Conservation (phyloP, 1,140 invertebrate genomes). For the Sarcophaga peregrina region DNA sequence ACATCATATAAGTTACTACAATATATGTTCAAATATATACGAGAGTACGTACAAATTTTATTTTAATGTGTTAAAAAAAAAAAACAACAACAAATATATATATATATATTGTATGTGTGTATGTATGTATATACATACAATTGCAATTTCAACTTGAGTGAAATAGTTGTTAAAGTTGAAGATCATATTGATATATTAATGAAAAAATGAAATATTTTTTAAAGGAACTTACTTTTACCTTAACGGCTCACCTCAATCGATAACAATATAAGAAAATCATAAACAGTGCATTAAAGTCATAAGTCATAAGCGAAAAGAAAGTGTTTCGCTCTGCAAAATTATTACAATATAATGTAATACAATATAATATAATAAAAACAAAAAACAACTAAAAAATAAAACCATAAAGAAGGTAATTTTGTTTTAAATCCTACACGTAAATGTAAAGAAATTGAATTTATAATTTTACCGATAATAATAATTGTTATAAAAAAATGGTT, state of each 20-base stretch:
- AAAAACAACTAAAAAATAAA: too few species aligned
- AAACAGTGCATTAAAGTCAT: neutral
- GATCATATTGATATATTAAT: neutral
- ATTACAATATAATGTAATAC: neutral
- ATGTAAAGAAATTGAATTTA: neutral
- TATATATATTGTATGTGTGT: too few species aligned
- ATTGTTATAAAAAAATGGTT: neutral
- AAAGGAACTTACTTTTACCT: conserved; percentile 5
- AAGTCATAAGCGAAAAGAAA: neutral
- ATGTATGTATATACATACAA: neutral
- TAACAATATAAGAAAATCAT: neutral
- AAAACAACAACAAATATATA: too few species aligned
- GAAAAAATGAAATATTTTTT: neutral
- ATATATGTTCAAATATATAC: too few species aligned
- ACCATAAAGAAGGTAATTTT: neutral
- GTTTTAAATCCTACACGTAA: neutral
- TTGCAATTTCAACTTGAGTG: conserved; percentile 15
- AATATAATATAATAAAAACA: too few species aligned
- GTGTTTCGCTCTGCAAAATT: neutral
- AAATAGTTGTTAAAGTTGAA: conserved; percentile 17
- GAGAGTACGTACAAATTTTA: too few species aligned
- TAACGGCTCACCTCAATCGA: neutral
- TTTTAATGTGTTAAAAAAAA: too few species aligned
- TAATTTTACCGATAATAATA: neutral
- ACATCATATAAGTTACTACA: neutral